Base-by-base conservation (phyloP, 1,140 invertebrate genomes). In the Drosophila gunungcola region DNA sequence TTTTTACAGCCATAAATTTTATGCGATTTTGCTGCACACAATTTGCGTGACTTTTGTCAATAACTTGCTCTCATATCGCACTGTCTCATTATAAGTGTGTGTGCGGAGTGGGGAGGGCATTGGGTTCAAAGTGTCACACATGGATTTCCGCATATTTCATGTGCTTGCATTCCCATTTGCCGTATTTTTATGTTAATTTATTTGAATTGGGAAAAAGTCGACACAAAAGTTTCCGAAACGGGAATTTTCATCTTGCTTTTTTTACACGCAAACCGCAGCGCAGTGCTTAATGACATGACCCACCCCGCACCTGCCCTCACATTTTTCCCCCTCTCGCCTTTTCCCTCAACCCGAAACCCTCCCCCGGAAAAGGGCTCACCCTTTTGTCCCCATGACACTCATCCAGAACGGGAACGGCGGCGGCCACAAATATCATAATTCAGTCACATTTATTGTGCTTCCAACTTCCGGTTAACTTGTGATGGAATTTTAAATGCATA, bases 41-140 rank as follows among this genome's bases (percentile, higher is more conserved):
- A 89, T 84, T 88, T 89, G 84, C 84, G 84, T 89, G 84, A 89
- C 84, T 85, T 89, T 90, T 90, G 80, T 80, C 77, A 78, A 89
- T 89, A 90, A 85, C 78, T 83, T 86, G 68, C 60, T 39, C 64
- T 46, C 67, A 70, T 69, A 85, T 86, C 54, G 75, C 78, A 75
- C 61, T 48, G 54, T 53, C 46, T 60, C 45, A 49, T 60, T 34
- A 63, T 13, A 25, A 25, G 7, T 12, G 16, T 32, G 34, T 21
- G 32, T 12, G 16, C 32, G 34, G 10, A 3, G n/a, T 16, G 16
- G n/a, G 27, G 25, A 11, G 54, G 41, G 42, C 21, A 57, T 42
- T 48, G 25, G 55, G 63, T 70, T 56, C 55, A 81, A 78, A 76
- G 69, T 83, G 79, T 81, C 82, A 61, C 73, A 82, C 73, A 85